Evolutionary conservation across 2,113 vertebrate species (phyloP).

Genomic region (Seriola dumerili): DNA sequence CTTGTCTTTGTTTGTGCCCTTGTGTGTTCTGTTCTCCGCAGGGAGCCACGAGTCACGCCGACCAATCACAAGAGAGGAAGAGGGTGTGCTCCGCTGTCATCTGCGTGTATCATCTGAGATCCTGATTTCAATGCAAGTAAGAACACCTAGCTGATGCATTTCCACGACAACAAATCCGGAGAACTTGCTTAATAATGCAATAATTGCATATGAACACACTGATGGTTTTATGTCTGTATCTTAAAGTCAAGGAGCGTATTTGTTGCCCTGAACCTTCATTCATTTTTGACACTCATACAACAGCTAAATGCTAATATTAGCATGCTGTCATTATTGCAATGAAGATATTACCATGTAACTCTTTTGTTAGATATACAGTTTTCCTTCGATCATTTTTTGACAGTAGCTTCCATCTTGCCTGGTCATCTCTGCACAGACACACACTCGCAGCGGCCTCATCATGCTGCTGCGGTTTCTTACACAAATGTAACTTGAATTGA

Average conservation of each 20-base stretch:
- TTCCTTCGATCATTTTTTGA: too few species aligned
- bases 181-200: too few species aligned
- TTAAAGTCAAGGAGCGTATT: not conserved
- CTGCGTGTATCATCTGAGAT: not conserved
- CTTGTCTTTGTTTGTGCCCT: constrained; percentile 52
- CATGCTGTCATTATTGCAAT: too few species aligned
- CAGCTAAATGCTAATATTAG: too few species aligned
- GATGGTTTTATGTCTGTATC: too few species aligned
- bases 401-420: not conserved
- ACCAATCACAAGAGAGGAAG: constrained; percentile 12
- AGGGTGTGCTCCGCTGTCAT: constrained; percentile 6
- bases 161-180: not conserved
- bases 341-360: too few species aligned
- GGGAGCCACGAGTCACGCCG: not conserved
- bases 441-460: too few species aligned
- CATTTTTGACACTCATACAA: too few species aligned
- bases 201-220: too few species aligned
- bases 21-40: constrained; percentile 18
- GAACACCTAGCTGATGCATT: not conserved
- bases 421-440: not conserved
- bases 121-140: not conserved
- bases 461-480: not conserved
- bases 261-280: not conserved
- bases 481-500: constrained; percentile 1
- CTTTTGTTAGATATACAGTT: too few species aligned